Base-by-base conservation (phyloP, 2,888 invertebrate species). In the Xanthia icteritia region DNA sequence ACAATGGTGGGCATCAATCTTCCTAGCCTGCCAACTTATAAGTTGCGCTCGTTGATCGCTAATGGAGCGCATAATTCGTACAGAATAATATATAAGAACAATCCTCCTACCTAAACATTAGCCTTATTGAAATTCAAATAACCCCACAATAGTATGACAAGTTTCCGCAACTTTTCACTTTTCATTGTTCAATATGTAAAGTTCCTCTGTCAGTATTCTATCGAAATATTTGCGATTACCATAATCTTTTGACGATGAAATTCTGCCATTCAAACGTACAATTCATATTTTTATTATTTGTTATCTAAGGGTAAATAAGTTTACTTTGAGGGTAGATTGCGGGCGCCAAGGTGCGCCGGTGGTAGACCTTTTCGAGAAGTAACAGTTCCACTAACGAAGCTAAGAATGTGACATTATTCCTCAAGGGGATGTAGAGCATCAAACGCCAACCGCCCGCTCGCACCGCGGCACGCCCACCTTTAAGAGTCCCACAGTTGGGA, bases 401-500 rank as follows among this genome's bases (percentile, higher is more conserved):
- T 88, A 83, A 81, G 82, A 85, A 84, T 83, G 68, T 81, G 64
- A 76, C 61, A 84, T 86, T 85, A 88, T 91, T 90, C 81, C 85
- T 90, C 70, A 95, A 96, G 96, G 96, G 88, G 96, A 95, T 84
- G 93, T 96, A 90, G 91, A 92, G 39, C 92, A 92, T 23, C 94
- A 94, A 86, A 83, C 91, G 31, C 83, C 93, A 31, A 89, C 94
- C 66, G 93, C 93, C 61, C 93, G 95, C 36, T 84, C 92, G 20
- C 92, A 91, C 76, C 94, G 96, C 67, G 94, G 94, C 71, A 93
- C 93, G 8, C 96, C 96, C 39, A 95, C 93, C 15, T 96, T 96
- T 94, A 96, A 95, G 91, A 95, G 94, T 86, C 93, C 95, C 56
- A 93, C 94, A 42, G 92, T 96, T 85, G 95, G 93, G 84, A 92